Evolutionary conservation across 2,113 vertebrate species (phyloP).

Genomic region (Baryphthengus martii): DNA sequence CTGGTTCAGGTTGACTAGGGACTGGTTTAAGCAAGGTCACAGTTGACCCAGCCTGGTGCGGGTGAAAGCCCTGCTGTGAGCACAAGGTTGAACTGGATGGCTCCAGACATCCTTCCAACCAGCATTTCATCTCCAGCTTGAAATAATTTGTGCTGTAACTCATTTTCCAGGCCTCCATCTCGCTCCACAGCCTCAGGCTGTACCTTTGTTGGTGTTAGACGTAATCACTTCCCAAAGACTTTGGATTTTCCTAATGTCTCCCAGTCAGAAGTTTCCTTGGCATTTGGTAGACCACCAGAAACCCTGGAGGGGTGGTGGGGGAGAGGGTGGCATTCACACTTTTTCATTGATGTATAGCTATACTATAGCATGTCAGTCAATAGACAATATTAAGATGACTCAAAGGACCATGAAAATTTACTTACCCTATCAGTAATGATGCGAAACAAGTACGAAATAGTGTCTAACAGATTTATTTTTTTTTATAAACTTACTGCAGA

Average conservation of each 20-base stretch:
- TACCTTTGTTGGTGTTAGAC: neutral
- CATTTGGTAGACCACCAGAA: neutral
- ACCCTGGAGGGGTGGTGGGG: neutral
- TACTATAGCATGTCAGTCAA: neutral
- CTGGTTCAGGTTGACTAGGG: neutral
- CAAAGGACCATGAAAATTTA: neutral
- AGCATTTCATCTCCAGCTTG: neutral
- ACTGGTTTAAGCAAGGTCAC: neutral
- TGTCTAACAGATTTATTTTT: neutral
- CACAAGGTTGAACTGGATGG: neutral
- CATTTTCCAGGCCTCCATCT: neutral
- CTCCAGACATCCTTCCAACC: neutral
- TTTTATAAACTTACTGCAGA: neutral
- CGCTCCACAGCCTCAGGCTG: neutral
- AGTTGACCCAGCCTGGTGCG: neutral
- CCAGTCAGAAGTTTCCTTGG: neutral
- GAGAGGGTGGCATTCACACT: neutral
- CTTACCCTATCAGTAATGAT: neutral
- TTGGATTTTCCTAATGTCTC: neutral
- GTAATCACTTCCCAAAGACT: neutral
- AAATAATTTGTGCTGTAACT: neutral
- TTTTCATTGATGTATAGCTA: neutral
- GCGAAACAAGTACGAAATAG: neutral
- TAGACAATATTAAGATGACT: fast-evolving
- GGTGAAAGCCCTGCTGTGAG: neutral